These are phyloP conservation scores for Thinocorus orbignyianus DNA, from an alignment of 2,113 vertebrate genomes.

Conservation along the genomic window DNA sequence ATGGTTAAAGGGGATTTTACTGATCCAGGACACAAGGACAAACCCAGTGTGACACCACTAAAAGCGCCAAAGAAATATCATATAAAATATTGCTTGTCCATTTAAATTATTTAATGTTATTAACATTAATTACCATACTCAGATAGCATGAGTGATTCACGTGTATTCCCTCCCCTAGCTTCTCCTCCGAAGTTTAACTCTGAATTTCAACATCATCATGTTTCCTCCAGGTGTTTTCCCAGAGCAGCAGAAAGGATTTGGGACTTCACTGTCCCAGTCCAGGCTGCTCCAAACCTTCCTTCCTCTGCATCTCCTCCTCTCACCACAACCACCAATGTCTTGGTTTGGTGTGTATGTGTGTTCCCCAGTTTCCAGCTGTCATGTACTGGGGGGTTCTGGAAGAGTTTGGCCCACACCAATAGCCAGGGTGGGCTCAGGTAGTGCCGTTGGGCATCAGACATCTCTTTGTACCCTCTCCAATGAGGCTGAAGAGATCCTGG, in stretches of 20 bases:
- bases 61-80: constrained; percentile 35
- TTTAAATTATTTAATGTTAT: constrained; percentile 55
- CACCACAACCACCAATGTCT: neutral
- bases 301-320: neutral
- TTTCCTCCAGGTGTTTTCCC: neutral
- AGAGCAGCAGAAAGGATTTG: neutral
- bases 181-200: neutral
- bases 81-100: constrained; percentile 53
- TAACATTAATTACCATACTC: constrained; percentile 39
- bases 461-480: neutral
- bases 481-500: neutral
- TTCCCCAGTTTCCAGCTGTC: neutral
- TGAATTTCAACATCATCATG: neutral
- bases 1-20: neutral
- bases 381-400: rapidly evolving
- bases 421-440: neutral
- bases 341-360: neutral
- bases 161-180: neutral
- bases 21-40: constrained; percentile 30
- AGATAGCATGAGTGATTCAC: neutral
- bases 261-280: neutral
- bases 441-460: neutral
- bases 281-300: neutral
- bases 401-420: neutral
- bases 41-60: constrained; percentile 12